A percentile compares a stretch with the other conserved stretches of the same genome.
phyloP scores from a whole-genome alignment of 2,113 vertebrate species.

The Tapirus terrestris region DNA sequence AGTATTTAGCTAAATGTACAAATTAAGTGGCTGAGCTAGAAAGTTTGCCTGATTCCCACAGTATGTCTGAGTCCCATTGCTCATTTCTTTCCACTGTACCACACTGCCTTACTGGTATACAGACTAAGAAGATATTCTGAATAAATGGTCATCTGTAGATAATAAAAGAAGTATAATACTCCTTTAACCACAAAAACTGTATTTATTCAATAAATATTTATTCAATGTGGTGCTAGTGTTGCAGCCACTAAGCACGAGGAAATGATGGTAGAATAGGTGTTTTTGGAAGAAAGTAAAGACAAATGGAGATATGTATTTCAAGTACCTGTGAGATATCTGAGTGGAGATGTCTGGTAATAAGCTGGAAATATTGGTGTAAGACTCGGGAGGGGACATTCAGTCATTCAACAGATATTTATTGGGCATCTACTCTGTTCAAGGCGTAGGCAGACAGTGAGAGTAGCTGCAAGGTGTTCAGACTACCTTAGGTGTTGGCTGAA shows the following conservation, averaged over 20 bases:
- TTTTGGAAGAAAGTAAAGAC: background rate
- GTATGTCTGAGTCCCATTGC: background rate
- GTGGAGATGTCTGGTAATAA: background rate
- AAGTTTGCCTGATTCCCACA: background rate
- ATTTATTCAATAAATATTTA: background rate
- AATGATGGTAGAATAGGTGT: background rate
- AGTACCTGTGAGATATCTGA: background rate
- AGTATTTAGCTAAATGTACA: background rate
- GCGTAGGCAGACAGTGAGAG: background rate
- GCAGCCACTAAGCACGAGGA: background rate
- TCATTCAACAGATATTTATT: background rate
- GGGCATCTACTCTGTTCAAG: background rate
- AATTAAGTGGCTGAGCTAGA: background rate
- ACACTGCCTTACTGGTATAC: background rate
- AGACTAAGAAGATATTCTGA: background rate
- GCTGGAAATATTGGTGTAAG: background rate
- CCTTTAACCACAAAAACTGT: background rate
- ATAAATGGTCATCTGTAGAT: background rate
- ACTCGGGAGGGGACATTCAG: background rate
- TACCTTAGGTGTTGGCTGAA: background rate
- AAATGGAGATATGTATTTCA: background rate
- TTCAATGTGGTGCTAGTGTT: background rate
- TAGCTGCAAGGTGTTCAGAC: background rate
- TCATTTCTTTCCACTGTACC: background rate
- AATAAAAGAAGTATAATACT: background rate